Conservation (phyloP, 30 jellyfish, hydroid and myxozoan genomes). For the Aurelia aurita region DNA sequence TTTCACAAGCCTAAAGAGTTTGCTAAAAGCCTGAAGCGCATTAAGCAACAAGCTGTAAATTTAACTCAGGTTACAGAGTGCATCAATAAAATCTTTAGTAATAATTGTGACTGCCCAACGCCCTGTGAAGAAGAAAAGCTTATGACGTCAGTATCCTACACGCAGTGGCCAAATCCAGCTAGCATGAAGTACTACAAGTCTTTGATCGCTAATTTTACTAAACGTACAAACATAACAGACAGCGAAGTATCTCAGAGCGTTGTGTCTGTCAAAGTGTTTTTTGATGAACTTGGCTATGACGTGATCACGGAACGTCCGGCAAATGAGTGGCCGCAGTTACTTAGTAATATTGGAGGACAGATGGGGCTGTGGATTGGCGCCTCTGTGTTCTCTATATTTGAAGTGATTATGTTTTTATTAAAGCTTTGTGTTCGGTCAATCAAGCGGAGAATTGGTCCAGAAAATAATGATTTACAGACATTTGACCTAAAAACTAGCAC, state of each 20-base stretch:
- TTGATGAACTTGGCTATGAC: constrained; percentile 37
- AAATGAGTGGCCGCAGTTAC: not conserved
- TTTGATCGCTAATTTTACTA: constrained; percentile 25
- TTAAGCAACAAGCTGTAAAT: not conserved
- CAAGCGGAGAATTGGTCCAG: constrained; percentile 18
- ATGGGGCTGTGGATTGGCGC: constrained; percentile 55
- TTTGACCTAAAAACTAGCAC: too few relatives aligned
- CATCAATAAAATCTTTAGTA: not conserved
- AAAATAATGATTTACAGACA: too few relatives aligned
- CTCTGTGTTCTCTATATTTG: constrained; percentile 25
- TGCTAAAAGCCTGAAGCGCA: constrained; percentile 27
- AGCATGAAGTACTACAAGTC: constrained; percentile 20
- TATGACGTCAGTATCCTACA: constrained; percentile 4
- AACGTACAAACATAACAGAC: constrained; percentile 23
- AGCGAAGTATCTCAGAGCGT: constrained; percentile 27
- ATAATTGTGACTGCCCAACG: constrained; percentile 26
- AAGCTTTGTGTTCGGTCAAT: not conserved
- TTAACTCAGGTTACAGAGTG: not conserved
- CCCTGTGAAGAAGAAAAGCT: constrained; percentile 29
- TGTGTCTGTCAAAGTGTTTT: constrained; percentile 10
- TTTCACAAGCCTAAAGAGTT: constrained; percentile 55
- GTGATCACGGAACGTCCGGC: constrained; percentile 8
- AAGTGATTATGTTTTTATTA: not conserved
- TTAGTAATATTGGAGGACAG: constrained; percentile 52
- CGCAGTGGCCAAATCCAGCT: constrained; percentile 59